Base-by-base conservation (phyloP, 1,140 invertebrate genomes). In the Bilobella aurantiaca region DNA sequence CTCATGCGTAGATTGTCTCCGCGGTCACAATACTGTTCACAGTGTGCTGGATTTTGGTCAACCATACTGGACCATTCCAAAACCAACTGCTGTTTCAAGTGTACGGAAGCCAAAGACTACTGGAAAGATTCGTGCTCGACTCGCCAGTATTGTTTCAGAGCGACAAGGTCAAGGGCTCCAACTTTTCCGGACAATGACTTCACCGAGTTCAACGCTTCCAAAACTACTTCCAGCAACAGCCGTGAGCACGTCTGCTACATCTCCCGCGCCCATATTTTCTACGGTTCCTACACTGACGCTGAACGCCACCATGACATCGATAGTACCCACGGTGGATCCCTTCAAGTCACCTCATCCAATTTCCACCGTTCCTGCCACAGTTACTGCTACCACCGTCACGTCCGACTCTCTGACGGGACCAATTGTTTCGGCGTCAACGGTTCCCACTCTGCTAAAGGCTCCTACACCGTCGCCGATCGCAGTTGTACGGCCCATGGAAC, bases 401-500 rank as follows among this genome's bases (percentile, higher is more conserved):
- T 67, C 61, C 0, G 3, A 0, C 21, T 1, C 37, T 16, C 8
- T 28, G 34, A n/a, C 21, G 29, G 32, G 49, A 3, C 21, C 34
- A 1, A 28, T 61, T 0, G 32, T 37, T 1, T 58, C 61, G 23
- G 12, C 27, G 64, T 56, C 63, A 56, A 23, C 46, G 28, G 8
- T 49, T 12, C 46, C 58, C 21, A 23, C 30, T 14, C 18, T 58
- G 27, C 56, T 28, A 1, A 68, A 62, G 57, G n/a, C 58, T 16
- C 31, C 63, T 8, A 21, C 34, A 0, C 31, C 64, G 12, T 68
- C 58, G 64, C 60, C 66, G 0, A 46, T 69, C 47, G 71, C 71
- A 3, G 71, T 72, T 30, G 70, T 72, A 1, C 56, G 70, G 16
- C 71, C 68, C n/a, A 65, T 72, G 66, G 68, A 69, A 37, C 58